These are phyloP conservation scores for Drosophila greeni DNA, from an alignment of 2,888 invertebrate species.

Conservation along the genomic window DNA sequence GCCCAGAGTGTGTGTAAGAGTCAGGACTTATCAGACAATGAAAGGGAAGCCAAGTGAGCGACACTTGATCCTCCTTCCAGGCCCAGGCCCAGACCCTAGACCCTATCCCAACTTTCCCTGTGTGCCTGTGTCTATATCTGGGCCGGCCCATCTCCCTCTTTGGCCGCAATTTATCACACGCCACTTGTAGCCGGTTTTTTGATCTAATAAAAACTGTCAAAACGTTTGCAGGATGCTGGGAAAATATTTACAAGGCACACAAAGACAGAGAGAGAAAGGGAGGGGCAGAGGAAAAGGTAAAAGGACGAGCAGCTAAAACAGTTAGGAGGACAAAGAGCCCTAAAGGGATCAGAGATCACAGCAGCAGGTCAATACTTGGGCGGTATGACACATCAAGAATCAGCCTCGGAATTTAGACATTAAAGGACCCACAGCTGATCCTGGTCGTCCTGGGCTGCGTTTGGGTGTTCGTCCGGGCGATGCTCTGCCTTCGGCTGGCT, in stretches of 20 bases:
- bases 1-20: slow-evolving; percentile 13
- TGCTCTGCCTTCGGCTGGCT: slow-evolving; percentile 32
- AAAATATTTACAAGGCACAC: slow-evolving; percentile 41
- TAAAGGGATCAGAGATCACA: slow-evolving; percentile 32
- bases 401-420: slow-evolving; percentile 61
- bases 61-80: slow-evolving; percentile 29
- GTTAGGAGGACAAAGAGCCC: slow-evolving; percentile 58
- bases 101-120: neutral
- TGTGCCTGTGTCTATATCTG: slow-evolving; percentile 12
- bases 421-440: slow-evolving; percentile 61
- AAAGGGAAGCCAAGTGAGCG: slow-evolving; percentile 30
- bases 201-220: slow-evolving; percentile 76
- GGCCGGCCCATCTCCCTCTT: slow-evolving; percentile 21
- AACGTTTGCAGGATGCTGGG: slow-evolving; percentile 64
- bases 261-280: neutral
- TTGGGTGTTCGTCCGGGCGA: slow-evolving; percentile 14
- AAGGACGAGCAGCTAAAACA: slow-evolving; percentile 34
- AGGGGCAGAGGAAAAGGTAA: neutral
- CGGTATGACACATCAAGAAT: slow-evolving; percentile 70
- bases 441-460: slow-evolving; percentile 22
- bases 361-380: slow-evolving; percentile 50
- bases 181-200: slow-evolving; percentile 70
- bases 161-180: slow-evolving; percentile 71
- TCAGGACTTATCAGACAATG: slow-evolving; percentile 34
- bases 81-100: neutral